Evolutionary conservation across 2,888 invertebrate species (phyloP).

Genomic region (Synergus japonicus): DNA sequence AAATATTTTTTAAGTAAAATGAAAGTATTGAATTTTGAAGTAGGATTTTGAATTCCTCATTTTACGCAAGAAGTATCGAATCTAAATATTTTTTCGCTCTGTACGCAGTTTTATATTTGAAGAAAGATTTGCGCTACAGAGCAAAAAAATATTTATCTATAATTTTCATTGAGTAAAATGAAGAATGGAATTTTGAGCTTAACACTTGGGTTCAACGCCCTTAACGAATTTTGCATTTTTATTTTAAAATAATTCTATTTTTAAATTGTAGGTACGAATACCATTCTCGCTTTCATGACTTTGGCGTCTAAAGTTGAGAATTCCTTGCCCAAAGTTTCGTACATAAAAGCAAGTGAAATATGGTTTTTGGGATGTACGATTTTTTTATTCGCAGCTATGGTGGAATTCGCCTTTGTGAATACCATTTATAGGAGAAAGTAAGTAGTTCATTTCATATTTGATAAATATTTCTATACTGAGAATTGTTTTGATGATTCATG

Average conservation of each 20-base stretch:
- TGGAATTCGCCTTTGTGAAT: slow-evolving; percentile 93
- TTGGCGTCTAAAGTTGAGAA: slow-evolving; percentile 91
- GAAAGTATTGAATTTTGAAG: no score
- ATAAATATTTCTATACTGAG: slow-evolving; percentile 5
- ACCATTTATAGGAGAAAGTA: slow-evolving; percentile 92
- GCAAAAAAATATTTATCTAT: no score
- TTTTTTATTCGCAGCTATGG: slow-evolving; percentile 90
- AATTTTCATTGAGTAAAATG: no score
- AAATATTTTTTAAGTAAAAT: no score
- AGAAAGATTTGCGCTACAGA: no score
- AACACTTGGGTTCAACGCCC: no score
- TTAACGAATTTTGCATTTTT: background rate
- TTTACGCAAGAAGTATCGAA: no score
- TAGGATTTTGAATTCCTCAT: no score
- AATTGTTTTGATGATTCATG: slow-evolving; percentile 14
- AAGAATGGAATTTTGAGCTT: no score
- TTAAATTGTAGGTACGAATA: slow-evolving; percentile 82
- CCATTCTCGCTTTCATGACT: slow-evolving; percentile 92
- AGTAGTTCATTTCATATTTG: slow-evolving; percentile 64
- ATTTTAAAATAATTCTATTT: background rate
- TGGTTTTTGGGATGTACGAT: slow-evolving; percentile 93
- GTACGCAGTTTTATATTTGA: no score
- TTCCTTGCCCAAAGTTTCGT: slow-evolving; percentile 92
- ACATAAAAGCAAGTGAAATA: slow-evolving; percentile 93
- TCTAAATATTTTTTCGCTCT: no score